These are phyloP conservation scores for Dendroctonus ponderosae DNA, from an alignment of 1,140 invertebrate genomes.

Conservation along the genomic window DNA sequence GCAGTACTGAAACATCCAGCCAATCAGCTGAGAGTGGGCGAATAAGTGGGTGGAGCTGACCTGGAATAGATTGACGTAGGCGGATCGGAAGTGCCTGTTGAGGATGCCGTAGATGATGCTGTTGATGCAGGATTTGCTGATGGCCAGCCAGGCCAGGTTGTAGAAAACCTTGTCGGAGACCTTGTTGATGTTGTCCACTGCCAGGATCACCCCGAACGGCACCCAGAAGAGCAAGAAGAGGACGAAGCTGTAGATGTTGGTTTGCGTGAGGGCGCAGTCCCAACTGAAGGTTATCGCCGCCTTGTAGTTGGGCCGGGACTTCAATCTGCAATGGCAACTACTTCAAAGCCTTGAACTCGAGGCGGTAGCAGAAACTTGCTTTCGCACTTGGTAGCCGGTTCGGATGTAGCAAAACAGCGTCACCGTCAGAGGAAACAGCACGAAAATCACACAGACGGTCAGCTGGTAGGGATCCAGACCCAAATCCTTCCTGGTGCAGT, in stretches of 20 bases:
- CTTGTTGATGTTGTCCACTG: slow-evolving; percentile 54
- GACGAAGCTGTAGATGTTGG: slow-evolving; percentile 67
- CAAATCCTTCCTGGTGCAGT: slow-evolving; percentile 56
- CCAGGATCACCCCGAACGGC: slow-evolving; percentile 62
- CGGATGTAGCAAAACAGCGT: slow-evolving; percentile 56
- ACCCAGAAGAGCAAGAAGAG: slow-evolving; percentile 67
- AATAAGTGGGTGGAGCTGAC: slow-evolving; percentile 4
- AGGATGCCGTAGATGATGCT: slow-evolving; percentile 66
- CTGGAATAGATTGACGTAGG: slow-evolving; percentile 70
- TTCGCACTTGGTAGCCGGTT: slow-evolving; percentile 46
- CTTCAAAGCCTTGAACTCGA: neutral
- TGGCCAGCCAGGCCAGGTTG: slow-evolving; percentile 65
- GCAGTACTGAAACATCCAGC: slow-evolving; percentile 60
- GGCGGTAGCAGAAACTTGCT: neutral
- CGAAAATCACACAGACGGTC: slow-evolving; percentile 56
- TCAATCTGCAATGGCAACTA: slow-evolving; percentile 32
- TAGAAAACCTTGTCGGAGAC: slow-evolving; percentile 60
- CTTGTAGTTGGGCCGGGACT: slow-evolving; percentile 59
- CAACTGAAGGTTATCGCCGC: slow-evolving; percentile 62
- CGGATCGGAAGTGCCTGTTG: slow-evolving; percentile 69
- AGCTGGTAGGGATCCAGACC: slow-evolving; percentile 56
- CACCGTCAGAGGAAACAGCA: slow-evolving; percentile 56
- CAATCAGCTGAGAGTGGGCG: too few species aligned
- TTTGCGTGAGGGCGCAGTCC: slow-evolving; percentile 63
- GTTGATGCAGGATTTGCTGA: slow-evolving; percentile 68